Base-by-base conservation (phyloP, 2,113 vertebrate genomes). In the Thryonomys swinderianus region DNA sequence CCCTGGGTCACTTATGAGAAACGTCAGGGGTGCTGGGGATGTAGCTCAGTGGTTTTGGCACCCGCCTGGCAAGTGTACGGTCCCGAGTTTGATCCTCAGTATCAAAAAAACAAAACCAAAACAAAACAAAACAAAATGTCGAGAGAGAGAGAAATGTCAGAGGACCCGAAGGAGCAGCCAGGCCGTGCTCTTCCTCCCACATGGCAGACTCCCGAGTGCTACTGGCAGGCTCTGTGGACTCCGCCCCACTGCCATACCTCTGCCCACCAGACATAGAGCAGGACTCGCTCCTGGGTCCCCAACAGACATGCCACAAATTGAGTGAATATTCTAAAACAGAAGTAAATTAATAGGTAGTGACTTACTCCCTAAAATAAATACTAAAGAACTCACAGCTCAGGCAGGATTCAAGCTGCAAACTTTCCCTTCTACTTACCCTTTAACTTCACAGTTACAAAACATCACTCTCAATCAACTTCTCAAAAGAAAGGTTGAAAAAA, bases 261-360 rank as follows among this genome's bases (percentile, higher is more conserved):
- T 89, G 25, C 55, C 23, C 89, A 69, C 69, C 30, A 78, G 81
- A 76, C 10, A 64, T 25, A 69, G 40, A 76, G 89, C 66, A 59
- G 37, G 45, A 91, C 51, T 74, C 76, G 79, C 45, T 71, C 93
- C 79, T 69, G 25, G 85, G 59, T 85, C 45, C 3, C 61, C 4
- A 40, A 27, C 40, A 40, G 48, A 79, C 37, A 84, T 64, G 81
- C 37, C 91, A 23, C 51, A 71, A 64, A 67, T 32, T 40, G 53
- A 85, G 78, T 51, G 34, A 80, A 74, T 76, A 79, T 12, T 78
- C 34, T 74, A 25, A 87, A 95, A 93, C 34, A 96, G 71, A 62
- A 80, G 62, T 48, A 81, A 79, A 73, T 61, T 37, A 66, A 87
- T 0, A 76, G 14, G n/a, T 40, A 94, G 40, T 62, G 30, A 30